phyloP scores from a whole-genome alignment of 2,113 vertebrate genomes.

The Daphoenositta chrysoptera region DNA sequence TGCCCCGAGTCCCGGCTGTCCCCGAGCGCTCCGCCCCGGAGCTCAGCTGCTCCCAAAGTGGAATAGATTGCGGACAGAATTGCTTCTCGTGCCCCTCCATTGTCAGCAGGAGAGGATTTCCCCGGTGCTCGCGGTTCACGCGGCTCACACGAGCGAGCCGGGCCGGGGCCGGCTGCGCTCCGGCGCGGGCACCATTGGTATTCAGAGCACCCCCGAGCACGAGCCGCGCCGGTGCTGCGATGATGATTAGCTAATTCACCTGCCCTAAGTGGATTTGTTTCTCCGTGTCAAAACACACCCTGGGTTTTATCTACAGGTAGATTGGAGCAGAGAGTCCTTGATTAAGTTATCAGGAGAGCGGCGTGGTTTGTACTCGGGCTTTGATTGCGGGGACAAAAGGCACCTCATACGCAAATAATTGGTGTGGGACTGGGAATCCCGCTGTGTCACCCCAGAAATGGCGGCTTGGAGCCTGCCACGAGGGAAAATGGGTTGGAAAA shows the following conservation, averaged over 20 bases:
- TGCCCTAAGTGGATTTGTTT: slow-evolving; percentile 43
- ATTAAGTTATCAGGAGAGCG: slow-evolving; percentile 32
- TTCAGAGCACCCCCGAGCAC: slow-evolving; percentile 6
- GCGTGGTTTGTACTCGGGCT: background rate
- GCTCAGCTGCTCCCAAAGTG: background rate
- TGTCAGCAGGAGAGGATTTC: background rate
- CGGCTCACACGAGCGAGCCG: slow-evolving; percentile 35
- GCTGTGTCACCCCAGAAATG: background rate
- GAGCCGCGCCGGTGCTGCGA: slow-evolving; percentile 13
- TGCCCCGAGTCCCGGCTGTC: background rate
- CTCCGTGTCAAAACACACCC: background rate
- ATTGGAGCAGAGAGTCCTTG: background rate
- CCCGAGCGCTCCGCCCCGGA: background rate
- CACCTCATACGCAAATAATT: background rate
- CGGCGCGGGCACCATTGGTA: background rate
- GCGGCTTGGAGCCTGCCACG: background rate
- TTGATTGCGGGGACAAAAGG: slow-evolving; percentile 32
- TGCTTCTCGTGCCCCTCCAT: background rate
- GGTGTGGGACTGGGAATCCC: background rate
- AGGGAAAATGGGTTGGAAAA: background rate
- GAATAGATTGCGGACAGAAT: slow-evolving; percentile 40
- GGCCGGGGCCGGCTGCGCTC: background rate
- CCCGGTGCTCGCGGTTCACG: background rate
- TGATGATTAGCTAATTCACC: slow-evolving; percentile 39
- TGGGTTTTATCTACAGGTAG: slow-evolving; percentile 29